These are phyloP conservation scores for Nephila pilipes DNA, from an alignment of 1,140 invertebrate genomes.

Conservation along the genomic window DNA sequence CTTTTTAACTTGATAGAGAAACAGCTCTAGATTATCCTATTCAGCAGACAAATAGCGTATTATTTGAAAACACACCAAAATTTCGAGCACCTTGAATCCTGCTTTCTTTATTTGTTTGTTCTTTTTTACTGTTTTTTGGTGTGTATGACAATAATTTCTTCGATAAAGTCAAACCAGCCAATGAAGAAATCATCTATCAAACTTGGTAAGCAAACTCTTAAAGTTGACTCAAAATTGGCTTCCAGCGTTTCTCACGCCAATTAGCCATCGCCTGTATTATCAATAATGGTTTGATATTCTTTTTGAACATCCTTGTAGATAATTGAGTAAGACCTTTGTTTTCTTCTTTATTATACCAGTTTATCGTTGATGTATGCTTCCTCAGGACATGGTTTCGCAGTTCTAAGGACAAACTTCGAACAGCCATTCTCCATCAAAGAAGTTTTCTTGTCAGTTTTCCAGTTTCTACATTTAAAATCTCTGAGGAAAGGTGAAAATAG, in stretches of 20 bases:
- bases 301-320: not conserved
- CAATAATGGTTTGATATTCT: not conserved
- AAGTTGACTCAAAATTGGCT: constrained; percentile 17
- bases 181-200: not conserved
- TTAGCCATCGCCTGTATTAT: not conserved
- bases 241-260: not conserved
- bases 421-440: not conserved
- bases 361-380: not conserved
- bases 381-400: not conserved
- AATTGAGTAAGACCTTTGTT: not conserved
- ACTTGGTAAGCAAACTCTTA: not conserved
- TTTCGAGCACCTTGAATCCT: no score
- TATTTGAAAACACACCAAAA: no score
- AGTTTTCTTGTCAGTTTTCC: not conserved
- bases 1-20: no score
- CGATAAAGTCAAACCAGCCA: not conserved
- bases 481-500: no score
- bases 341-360: not conserved
- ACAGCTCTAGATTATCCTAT: no score
- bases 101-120: no score
- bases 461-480: not conserved
- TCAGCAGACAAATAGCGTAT: no score
- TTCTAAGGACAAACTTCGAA: not conserved
- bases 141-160: not conserved
- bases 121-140: not conserved